Conservation (phyloP, 2,797 vertebrate genomes). For the Gambusia yucatana region DNA sequence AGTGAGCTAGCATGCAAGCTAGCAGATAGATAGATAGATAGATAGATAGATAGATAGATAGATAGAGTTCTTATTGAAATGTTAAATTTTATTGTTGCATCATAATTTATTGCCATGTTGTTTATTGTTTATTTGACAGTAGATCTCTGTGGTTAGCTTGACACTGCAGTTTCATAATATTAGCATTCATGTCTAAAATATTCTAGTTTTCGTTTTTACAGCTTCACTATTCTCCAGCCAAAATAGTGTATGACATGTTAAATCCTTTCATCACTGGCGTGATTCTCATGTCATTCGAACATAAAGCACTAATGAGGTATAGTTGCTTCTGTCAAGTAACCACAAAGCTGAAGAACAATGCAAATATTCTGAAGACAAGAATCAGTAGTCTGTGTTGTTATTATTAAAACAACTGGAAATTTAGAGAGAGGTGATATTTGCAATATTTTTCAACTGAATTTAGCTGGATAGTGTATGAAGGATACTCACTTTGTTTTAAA, state of each 20-base stretch:
- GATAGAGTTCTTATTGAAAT: constrained; percentile 26
- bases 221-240: background rate
- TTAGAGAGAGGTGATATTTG: background rate
- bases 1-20: too few species aligned
- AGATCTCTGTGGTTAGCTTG: background rate
- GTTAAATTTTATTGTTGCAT: constrained; percentile 37
- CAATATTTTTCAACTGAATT: background rate
- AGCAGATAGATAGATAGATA: too few species aligned
- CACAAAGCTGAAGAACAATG: background rate
- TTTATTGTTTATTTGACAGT: constrained; percentile 34
- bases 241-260: constrained; percentile 1
- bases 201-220: background rate
- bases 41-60: too few species aligned
- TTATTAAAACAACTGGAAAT: constrained; percentile 12
- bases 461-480: background rate
- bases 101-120: constrained; percentile 54
- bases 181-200: constrained; percentile 18
- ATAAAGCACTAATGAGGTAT: background rate
- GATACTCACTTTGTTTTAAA: background rate
- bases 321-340: constrained; percentile 2
- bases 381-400: background rate
- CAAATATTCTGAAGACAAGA: constrained; percentile 14
- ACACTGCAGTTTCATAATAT: constrained; percentile 17
- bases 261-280: background rate
- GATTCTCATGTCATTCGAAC: background rate